Evolutionary conservation across 2,888 invertebrate genomes (phyloP), one percentile per base, ranked within the genome.

Genomic region (Epsilonema sp.): DNA sequence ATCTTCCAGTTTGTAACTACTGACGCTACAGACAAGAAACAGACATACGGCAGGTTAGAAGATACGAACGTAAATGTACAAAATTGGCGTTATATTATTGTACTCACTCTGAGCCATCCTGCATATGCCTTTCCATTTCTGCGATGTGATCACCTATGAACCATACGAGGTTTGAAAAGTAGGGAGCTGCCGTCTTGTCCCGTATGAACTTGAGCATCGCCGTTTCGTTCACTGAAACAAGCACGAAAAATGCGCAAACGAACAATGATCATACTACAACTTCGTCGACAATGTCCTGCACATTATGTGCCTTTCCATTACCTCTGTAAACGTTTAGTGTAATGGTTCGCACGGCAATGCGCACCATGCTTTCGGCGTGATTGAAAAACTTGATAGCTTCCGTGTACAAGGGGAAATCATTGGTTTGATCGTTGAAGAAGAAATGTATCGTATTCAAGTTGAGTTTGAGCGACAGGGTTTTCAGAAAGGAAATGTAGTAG

Each of bases 341-440:
- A 52, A 99, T 76, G 13, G 94, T 97, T 50, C 97, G 74, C 16
- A 97, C 97, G 2, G 97, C 97, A 57, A 97, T 99, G 42, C 97
- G 76, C 31, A 97, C 94, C 97, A 97, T 97, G 36, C 86, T 84
- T 70, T 97, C 97, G 0, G 85, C 80, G 69, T 97, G 94, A 67
- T 97, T 92, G 71, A 94, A 97, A 72, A 97, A 92, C 68, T 94
- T 94, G 51, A 99, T 89, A 31, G 92, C 92, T 71, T 97, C 97
- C 2, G 94, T 94, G 65, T 97, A 94, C 20, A 99, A 72, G 4
- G 97, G 94, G 70, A 97, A 97, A 68, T 99, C 97, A 71, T 92
- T 87, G 46, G 94, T 94, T 64, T 87, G 83, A 85, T 97, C 94
- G 73, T 94, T 97, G 68, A 92, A 97, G 71, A 97, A 99, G 71